Evolutionary conservation across 2,797 vertebrate genomes (phyloP).

Genomic region (Anguilla obscura): DNA sequence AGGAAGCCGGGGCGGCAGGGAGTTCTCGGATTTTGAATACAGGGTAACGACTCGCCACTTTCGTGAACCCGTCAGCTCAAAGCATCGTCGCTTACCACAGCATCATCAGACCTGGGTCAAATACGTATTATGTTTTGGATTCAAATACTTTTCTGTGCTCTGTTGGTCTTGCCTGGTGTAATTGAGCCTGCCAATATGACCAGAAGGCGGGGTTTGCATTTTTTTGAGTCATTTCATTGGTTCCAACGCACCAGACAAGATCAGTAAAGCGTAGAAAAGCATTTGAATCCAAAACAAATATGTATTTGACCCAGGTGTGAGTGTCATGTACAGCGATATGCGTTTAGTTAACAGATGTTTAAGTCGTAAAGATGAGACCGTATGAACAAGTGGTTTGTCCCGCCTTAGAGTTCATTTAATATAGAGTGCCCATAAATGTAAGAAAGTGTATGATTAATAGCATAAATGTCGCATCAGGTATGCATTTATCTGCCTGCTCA

Average conservation of each 20-base stretch:
- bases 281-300: too few species aligned
- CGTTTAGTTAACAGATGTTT: not conserved
- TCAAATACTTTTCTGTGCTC: too few species aligned
- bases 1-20: slow-evolving; percentile 86
- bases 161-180: too few species aligned
- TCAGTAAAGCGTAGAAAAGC: too few species aligned
- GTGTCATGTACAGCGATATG: not conserved
- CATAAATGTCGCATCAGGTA: not conserved
- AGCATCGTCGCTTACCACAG: not conserved
- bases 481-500: not conserved
- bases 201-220: too few species aligned
- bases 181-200: too few species aligned
- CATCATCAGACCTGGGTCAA: too few species aligned
- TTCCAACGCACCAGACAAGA: too few species aligned
- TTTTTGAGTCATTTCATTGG: too few species aligned
- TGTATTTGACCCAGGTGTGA: too few species aligned
- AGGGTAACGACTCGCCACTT: slow-evolving; percentile 70
- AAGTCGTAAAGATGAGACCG: not conserved
- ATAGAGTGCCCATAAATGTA: not conserved
- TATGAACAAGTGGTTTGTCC: not conserved
- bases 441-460: not conserved
- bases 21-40: slow-evolving; percentile 95
- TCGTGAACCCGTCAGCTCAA: not conserved
- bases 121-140: too few species aligned
- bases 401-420: not conserved